A percentile compares a stretch with the other conserved stretches of the same genome.
phyloP scores from a whole-genome alignment of 2,888 invertebrate genomes.

The Parnassius glacialis region DNA sequence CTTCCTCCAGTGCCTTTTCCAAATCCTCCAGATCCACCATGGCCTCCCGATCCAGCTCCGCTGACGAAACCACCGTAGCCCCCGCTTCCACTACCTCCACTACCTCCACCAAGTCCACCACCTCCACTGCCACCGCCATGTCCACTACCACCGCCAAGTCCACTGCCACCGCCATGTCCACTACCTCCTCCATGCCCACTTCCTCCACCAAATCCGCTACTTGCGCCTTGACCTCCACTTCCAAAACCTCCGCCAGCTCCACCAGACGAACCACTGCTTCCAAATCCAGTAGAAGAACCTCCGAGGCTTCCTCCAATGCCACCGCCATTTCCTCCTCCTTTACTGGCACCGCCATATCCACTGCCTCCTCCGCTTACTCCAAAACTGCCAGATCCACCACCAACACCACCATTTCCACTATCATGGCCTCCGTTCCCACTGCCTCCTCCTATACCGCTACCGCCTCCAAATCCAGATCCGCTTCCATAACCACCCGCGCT shows the following conservation, averaged over 20 bases:
- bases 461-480: constrained; percentile 37
- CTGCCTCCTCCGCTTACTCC: constrained; percentile 27
- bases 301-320: constrained; percentile 25
- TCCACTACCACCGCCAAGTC: constrained; percentile 46
- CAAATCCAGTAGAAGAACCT: constrained; percentile 26
- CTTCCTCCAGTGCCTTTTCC: constrained; percentile 10
- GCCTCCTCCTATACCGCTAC: constrained; percentile 32
- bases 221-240: constrained; percentile 17
- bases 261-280: constrained; percentile 25
- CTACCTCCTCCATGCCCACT: constrained; percentile 47
- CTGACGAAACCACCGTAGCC: constrained; percentile 39
- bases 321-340: constrained; percentile 43
- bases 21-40: constrained; percentile 32
- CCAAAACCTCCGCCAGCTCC: constrained; percentile 24
- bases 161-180: constrained; percentile 56
- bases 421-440: constrained; percentile 32
- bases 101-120: constrained; percentile 22
- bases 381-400: constrained; percentile 30
- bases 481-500: constrained; percentile 39
- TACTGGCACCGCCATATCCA: constrained; percentile 45
- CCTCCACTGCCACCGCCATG: constrained; percentile 7
- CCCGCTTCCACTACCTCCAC: constrained; percentile 29
- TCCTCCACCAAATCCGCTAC: constrained; percentile 26
- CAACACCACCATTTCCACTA: constrained; percentile 31
- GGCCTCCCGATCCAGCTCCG: constrained; percentile 37